Base-by-base conservation (phyloP, 2,797 vertebrate genomes). In the Sebastes diploproa region DNA sequence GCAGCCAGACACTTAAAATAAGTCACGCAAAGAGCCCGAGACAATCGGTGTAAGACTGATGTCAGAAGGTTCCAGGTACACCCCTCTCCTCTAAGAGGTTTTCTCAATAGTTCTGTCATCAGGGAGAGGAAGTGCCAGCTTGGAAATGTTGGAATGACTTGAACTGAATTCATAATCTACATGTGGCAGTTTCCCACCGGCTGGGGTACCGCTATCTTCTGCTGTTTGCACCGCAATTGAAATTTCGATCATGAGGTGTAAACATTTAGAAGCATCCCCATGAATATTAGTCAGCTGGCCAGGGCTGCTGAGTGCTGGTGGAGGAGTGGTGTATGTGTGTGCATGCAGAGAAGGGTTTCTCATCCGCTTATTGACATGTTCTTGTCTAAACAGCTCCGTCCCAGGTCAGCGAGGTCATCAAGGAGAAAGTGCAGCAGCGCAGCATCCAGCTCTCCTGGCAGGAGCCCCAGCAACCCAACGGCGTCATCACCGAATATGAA, bases 401-500 rank as follows among this genome's bases (percentile, higher is more conserved):
- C 22, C 98, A 98, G 96, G 98, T 99, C 95, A 98, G 97, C n/a
- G 97, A 98, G 76, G 97, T 99, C 90, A 97, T 97, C 96, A 98
- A 97, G 95, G 97, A 99, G 89, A 95, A 96, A 74, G 98, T 99
- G 81, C 96, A 97, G 92, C 97, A 98, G 95, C 96, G 97, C 82
- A 97, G 97, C 22, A 93, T 99, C 82, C 97, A 98, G 94, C 97
- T 99, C 81, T 99, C 98, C 92, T 99, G 98, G 98, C 98, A 98
- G 95, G 97, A 99, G 84, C 98, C 98, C 0, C 97, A 98, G 75
- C 97, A 98, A 87, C 97, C 98, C 95, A 99, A 99, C 73, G 98
- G 98, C 86, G 97, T 98, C 97, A 99, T 99, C 96, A 99, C 97
- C 0, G 98, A 99, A 90, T 99, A 99, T 81, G 98, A 99, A 94